Evolutionary conservation across 2,797 vertebrate genomes (phyloP), one percentile per base, ranked within the genome.

Genomic region (Poeciliopsis paucimaculata): DNA sequence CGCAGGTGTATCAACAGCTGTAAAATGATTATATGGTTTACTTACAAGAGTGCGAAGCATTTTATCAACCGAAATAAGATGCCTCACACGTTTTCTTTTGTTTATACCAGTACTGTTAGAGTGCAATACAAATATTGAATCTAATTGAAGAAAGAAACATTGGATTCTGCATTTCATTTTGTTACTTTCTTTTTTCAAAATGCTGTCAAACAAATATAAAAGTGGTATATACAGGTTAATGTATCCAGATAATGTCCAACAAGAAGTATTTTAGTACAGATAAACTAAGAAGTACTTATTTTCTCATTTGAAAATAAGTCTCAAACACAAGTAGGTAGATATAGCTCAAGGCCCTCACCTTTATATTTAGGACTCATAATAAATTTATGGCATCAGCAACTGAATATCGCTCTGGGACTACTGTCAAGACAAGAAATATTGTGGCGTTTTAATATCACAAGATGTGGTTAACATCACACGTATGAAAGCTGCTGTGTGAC

Each of bases 1-100:
- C 76, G 1, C 82, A 45, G 73, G 76, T 82, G 78, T 47, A 81
- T 64, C 87, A 86, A 82, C 90, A 92, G 88, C 88, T 92, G 90
- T 78, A 84, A 64, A 70, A 81, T 80, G 68, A 89, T 86, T 77
- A 82, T 75, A 85, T 88, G 84, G 86, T 88, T 66, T 88, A 90
- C 78, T 66, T 88, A 90, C 78, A 78, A 75, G 83, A 75, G 72
- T 74, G 72, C 45, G 57, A 51, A 71, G 81, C 77, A 81, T 79
- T 77, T 77, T 53, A 85, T 83, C 82, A 49, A 68, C 72, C 83
- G 85, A 81, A 60, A 81, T 71, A 77, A 80, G 87, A 86, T 88
- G 77, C 78, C 71, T 57, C 86, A 36, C 74, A 80, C 47, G 43
- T 73, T 8, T 45, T 16, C 11, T 49, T 28, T 11, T 4, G 74